A percentile compares a stretch with the other conserved stretches of the same genome.
These are phyloP conservation scores for Apodemus speciosus DNA, from an alignment of 2,113 vertebrate species.

Conservation along the genomic window DNA sequence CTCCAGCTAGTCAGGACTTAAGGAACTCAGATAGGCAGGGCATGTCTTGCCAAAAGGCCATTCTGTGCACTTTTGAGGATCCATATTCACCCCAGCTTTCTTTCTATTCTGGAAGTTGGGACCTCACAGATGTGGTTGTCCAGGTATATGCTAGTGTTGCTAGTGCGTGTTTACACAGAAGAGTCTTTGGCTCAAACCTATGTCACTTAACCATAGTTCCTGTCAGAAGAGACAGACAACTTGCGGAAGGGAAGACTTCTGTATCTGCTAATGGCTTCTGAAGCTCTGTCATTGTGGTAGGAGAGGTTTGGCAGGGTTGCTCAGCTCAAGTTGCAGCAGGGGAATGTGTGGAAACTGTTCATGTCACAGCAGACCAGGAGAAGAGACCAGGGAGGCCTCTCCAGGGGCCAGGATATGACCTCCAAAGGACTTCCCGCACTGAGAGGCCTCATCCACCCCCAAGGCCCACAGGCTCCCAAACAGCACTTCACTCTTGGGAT, in stretches of 20 bases:
- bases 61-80: neutral
- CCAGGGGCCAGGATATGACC: neutral
- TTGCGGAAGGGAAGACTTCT: neutral
- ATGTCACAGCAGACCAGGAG: neutral
- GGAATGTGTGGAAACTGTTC: neutral
- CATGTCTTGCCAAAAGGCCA: no score
- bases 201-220: neutral
- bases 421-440: neutral
- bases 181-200: neutral
- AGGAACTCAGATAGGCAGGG: neutral
- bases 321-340: neutral
- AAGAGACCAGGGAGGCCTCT: no score
- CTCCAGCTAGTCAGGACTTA: neutral
- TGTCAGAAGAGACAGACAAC: neutral
- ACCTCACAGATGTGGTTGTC: neutral
- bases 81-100: neutral
- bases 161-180: neutral
- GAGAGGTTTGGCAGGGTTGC: rapidly evolving
- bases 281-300: neutral
- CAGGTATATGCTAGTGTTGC: no score
- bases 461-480: neutral
- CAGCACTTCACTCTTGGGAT: neutral
- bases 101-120: neutral
- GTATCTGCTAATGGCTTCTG: neutral
- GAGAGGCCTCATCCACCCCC: neutral